Evolutionary conservation across 2,888 invertebrate genomes (phyloP), one percentile per base, ranked within the genome.

Genomic region (Eurytoma adleriae): DNA sequence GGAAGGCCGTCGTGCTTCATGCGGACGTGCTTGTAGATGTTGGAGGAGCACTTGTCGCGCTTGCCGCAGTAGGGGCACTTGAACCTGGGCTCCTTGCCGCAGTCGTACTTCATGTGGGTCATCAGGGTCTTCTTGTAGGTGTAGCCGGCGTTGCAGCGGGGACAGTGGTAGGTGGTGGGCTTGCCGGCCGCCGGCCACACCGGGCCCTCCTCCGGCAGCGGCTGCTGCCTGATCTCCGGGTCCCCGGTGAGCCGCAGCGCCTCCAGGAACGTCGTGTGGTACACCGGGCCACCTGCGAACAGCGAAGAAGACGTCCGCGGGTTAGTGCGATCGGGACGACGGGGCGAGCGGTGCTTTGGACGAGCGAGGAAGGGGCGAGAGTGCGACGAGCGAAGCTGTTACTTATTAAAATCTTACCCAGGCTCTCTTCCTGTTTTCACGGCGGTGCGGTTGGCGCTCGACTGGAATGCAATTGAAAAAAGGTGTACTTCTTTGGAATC

Each of bases 21-120:
- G 80, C 90, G 86, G 20, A 90, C 85, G 80, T 90, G 90, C 80
- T 89, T 90, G 83, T 90, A 90, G 79, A 90, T 89, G 78, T 90
- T 90, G 56, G 90, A 90, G 66, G 89, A 89, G 66, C 95, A 94
- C 87, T 95, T 94, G 91, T 95, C 90, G 81, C 87, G 86, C 70
- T 90, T 90, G 82, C 85, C 87, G 85, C 92, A 92, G 77, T 91
- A 89, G 80, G 90, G 91, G 83, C 92, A 92, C 84, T 90, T 88
- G 84, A 92, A 92, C 79, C 91, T 90, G 1, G 92, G 91, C 83
- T 90, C 91, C 80, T 91, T 91, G 13, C 91, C 91, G 84, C 92
- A 92, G 81, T 92, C 91, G 84, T 91, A 91, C 81, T 91, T 91
- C 87, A 91, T 87, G 84, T 92, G 92, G 0, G 91, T 91, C 84